phyloP scores from a whole-genome alignment of 2,888 invertebrate genomes.

The Tortricodes alternella region DNA sequence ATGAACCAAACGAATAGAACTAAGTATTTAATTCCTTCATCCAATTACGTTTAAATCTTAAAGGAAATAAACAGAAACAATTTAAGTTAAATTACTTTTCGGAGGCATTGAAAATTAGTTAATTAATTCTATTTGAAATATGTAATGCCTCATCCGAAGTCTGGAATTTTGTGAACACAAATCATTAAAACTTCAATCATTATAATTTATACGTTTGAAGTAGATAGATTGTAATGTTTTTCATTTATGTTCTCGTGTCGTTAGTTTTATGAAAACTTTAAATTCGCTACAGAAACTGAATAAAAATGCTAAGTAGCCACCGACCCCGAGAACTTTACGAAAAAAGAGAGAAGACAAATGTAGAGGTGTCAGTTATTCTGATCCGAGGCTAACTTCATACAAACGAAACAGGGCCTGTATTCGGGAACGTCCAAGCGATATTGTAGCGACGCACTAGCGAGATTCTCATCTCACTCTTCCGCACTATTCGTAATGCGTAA shows the following conservation, averaged over 20 bases:
- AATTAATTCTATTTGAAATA: conserved; percentile 23
- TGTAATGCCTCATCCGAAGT: conserved; percentile 4
- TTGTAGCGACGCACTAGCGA: too few relatives aligned
- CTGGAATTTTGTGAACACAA: conserved; percentile 15
- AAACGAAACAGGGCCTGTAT: too few relatives aligned
- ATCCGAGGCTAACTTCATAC: too few relatives aligned
- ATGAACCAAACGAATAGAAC: too few relatives aligned
- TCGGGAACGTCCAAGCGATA: too few relatives aligned
- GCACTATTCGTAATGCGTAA: too few relatives aligned
- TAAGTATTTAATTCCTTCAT: conserved; percentile 10
- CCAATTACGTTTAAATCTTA: not conserved
- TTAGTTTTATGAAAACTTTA: not conserved
- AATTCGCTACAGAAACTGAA: too few relatives aligned
- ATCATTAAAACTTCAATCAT: conserved; percentile 14
- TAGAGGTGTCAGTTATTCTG: too few relatives aligned
- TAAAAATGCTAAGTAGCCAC: too few relatives aligned
- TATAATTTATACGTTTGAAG: not conserved
- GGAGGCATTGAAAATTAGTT: conserved; percentile 5
- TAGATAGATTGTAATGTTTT: not conserved
- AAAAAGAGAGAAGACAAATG: too few relatives aligned
- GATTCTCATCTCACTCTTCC: too few relatives aligned
- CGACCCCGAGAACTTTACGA: too few relatives aligned
- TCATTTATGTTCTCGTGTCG: conserved; percentile 6
- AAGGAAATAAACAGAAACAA: conserved; percentile 18
- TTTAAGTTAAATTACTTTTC: conserved; percentile 25